phyloP scores from a whole-genome alignment of 2,888 invertebrate species.

The Pseudococcus jackbeardsleyi region DNA sequence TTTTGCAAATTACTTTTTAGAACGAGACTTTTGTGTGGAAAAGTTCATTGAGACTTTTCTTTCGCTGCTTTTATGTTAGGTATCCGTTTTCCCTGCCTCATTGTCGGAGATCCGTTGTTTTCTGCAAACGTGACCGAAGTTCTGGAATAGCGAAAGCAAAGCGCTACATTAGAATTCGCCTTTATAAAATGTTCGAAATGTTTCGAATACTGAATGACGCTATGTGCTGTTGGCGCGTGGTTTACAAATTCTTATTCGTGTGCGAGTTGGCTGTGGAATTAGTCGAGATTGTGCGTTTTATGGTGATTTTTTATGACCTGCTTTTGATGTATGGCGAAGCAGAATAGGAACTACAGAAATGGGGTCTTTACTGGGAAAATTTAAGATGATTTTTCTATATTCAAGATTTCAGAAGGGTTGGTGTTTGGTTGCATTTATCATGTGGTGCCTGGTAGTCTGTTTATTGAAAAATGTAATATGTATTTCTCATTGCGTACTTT shows the following conservation, averaged over 20 bases:
- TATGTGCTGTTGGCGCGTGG: background rate
- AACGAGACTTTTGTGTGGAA: constrained; percentile 26
- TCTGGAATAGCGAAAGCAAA: constrained; percentile 11
- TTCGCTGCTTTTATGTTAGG: constrained; percentile 25
- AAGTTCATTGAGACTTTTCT: constrained; percentile 32
- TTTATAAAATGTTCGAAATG: constrained; percentile 12
- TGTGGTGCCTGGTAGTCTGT: too few species aligned
- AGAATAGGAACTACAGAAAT: too few species aligned
- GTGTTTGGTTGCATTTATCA: too few species aligned
- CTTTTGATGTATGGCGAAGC: too few species aligned
- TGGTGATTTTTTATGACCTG: too few species aligned
- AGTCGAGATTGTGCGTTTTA: too few species aligned
- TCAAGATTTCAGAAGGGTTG: too few species aligned
- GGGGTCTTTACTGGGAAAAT: too few species aligned
- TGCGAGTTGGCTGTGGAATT: background rate
- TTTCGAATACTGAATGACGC: background rate
- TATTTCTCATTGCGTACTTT: too few species aligned
- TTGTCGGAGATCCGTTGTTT: constrained; percentile 3
- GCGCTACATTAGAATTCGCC: background rate
- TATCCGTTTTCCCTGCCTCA: background rate
- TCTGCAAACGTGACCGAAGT: constrained; percentile 22
- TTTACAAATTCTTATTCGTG: background rate
- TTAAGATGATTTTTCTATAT: too few species aligned
- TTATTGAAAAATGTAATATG: too few species aligned
- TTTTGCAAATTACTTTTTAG: constrained; percentile 48